These are phyloP conservation scores for Hypselothyrea guttata DNA, from an alignment of 2,888 invertebrate species.

Conservation along the genomic window DNA sequence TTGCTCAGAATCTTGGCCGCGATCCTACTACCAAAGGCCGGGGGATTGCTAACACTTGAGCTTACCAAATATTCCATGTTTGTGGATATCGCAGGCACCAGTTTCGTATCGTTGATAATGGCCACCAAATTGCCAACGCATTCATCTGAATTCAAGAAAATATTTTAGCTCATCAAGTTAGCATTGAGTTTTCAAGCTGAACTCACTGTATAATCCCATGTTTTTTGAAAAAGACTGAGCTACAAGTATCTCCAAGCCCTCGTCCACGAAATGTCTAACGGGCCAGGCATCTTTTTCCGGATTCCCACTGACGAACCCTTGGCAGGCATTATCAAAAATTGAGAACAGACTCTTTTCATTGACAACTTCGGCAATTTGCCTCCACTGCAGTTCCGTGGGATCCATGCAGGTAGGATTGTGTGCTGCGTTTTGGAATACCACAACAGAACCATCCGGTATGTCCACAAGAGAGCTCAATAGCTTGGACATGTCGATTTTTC, in stretches of 20 bases:
- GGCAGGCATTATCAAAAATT: constrained; percentile 95
- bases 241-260: constrained; percentile 93
- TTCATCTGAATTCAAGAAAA: constrained; percentile 88
- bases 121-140: constrained; percentile 93
- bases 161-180: neutral
- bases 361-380: constrained; percentile 91
- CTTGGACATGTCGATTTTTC: constrained; percentile 54
- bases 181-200: neutral
- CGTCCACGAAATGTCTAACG: constrained; percentile 91
- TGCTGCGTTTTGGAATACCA: constrained; percentile 83
- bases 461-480: constrained; percentile 87
- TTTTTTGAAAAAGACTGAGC: constrained; percentile 98
- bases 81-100: constrained; percentile 87
- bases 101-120: constrained; percentile 86
- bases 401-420: constrained; percentile 44
- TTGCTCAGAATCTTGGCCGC: constrained; percentile 91
- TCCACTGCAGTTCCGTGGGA: constrained; percentile 86
- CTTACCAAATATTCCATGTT: constrained; percentile 92
- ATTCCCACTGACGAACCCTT: constrained; percentile 97
- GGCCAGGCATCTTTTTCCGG: constrained; percentile 94
- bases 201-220: constrained; percentile 97
- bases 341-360: constrained; percentile 91
- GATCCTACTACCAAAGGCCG: constrained; percentile 94
- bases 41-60: constrained; percentile 97
- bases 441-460: constrained; percentile 91